Evolutionary conservation across 1,140 invertebrate species (phyloP), one percentile per base, ranked within the genome.

Genomic region (Drosophila lacertosa): DNA sequence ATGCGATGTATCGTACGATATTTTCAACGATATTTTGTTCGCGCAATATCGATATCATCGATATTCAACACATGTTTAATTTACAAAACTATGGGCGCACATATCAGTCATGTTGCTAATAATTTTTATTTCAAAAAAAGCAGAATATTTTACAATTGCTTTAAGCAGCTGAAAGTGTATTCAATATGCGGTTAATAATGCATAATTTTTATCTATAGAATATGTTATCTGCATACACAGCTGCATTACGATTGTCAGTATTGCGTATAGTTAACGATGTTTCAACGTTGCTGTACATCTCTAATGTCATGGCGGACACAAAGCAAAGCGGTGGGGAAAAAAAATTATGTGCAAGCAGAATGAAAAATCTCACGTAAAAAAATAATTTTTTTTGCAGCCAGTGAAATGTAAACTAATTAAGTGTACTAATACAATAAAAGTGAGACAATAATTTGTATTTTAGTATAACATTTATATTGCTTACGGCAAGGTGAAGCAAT

Each of bases 331-430:
- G 80, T 79, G 66, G 65, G 81, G 77, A 77, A 74, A 89, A 86
- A 74, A 86, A 86, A 86, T 82, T 86, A 86, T 86, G 83, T 88
- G 83, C 70, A 81, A 77, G 77, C 65, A 71, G 53, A 72, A 72
- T 67, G 55, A 54, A 72, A 72, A 88, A 74, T 77, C 74, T 81
- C 63, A 68, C 54, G 66, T 68, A 74, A 74, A 58, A 53, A 83
- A 86, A 88, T 77, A 48, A 86, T 67, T 58, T 80, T 76, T 55
- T 53, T 57, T 70, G 69, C 44, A 63, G 54, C 44, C 63, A 71
- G 51, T 76, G 74, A 65, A 86, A 62, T 84, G 73, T 86, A 63
- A 88, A 81, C 47, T 20, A 40, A 39, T 24, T 26, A 54, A 62
- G 62, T 67, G 58, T 60, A 60, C 58, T 39, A 55, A 42, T 59